phyloP scores from a whole-genome alignment of 2,888 invertebrate species.

The Clivina fossor region DNA sequence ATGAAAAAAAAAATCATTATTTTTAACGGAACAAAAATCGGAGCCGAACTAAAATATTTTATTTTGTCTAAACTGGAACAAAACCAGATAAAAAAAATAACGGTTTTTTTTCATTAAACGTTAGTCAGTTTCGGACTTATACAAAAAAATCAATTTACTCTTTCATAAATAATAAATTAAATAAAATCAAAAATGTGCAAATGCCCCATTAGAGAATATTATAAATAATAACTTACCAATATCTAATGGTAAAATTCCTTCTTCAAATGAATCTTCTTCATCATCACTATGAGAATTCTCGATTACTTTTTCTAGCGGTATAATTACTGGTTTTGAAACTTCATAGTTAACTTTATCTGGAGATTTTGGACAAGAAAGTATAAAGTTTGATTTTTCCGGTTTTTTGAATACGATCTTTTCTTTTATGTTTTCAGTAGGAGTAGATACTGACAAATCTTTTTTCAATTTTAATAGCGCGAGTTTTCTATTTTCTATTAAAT shows the following conservation, averaged over 20 bases:
- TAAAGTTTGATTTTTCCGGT: conserved; percentile 9
- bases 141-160: too few species aligned
- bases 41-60: not conserved
- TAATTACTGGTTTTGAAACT: not conserved
- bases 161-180: too few species aligned
- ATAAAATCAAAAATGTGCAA: too few species aligned
- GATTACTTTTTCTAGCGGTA: not conserved
- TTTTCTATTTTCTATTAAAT: not conserved
- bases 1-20: not conserved
- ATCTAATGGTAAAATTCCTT: not conserved
- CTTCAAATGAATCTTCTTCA: not conserved
- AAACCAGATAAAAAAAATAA: too few species aligned
- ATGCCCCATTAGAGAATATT: too few species aligned
- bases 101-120: too few species aligned
- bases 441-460: not conserved
- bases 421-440: not conserved
- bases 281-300: not conserved
- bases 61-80: too few species aligned
- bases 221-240: conserved; percentile 10
- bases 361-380: not conserved
- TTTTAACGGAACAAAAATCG: not conserved
- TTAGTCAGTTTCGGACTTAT: too few species aligned
- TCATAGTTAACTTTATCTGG: not conserved
- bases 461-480: not conserved
- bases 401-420: conserved; percentile 10